Conservation (phyloP, 2,888 invertebrate species). For the Rotaria magnacalcarata region DNA sequence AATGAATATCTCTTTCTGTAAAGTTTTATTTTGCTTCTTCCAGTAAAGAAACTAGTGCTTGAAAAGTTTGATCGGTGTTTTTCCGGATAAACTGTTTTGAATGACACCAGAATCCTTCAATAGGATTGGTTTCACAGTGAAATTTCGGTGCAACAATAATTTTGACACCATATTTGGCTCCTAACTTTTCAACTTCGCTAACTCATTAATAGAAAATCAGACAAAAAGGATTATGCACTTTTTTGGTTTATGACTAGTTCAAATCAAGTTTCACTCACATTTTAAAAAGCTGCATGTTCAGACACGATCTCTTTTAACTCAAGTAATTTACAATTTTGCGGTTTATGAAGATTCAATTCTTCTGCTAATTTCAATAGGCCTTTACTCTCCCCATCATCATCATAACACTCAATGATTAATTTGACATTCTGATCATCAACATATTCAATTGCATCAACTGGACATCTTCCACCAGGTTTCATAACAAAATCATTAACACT, state of each 20-base stretch:
- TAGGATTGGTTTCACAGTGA: neutral
- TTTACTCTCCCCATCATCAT: neutral
- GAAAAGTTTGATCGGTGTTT: neutral
- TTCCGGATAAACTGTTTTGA: neutral
- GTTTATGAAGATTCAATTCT: neutral
- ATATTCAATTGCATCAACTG: neutral
- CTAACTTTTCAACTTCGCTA: neutral
- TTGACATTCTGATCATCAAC: neutral
- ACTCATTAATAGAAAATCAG: no score
- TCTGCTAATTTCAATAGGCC: neutral
- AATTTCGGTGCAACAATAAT: neutral
- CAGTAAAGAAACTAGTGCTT: neutral
- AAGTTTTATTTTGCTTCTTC: neutral
- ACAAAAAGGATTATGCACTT: no score
- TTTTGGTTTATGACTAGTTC: neutral
- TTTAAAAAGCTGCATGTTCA: neutral
- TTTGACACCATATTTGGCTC: neutral
- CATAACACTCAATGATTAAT: neutral
- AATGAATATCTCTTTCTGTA: neutral
- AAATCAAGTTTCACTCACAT: neutral
- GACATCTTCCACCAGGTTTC: neutral
- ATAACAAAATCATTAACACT: neutral
- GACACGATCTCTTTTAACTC: neutral
- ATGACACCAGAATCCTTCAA: neutral
- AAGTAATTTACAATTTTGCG: no score